These are phyloP conservation scores for Bunonema sp. DNA, from an alignment of 2,888 invertebrate species.

Conservation along the genomic window DNA sequence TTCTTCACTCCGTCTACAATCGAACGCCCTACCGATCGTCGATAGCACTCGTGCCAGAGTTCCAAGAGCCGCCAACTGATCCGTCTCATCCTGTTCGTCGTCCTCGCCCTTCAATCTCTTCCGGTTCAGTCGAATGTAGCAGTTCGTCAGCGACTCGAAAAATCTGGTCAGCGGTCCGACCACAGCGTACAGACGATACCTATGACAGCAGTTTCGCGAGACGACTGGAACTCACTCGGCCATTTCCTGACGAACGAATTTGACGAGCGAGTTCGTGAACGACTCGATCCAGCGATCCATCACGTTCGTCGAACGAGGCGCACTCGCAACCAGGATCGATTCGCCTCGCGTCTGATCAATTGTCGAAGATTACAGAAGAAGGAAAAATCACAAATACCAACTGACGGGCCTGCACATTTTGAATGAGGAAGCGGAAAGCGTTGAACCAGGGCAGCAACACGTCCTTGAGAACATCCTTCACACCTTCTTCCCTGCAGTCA, in stretches of 20 bases:
- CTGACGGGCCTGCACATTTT: slow-evolving; percentile 79
- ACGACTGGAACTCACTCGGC: slow-evolving; percentile 38
- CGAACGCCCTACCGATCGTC: background rate
- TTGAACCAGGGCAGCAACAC: slow-evolving; percentile 84
- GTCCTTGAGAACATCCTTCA: slow-evolving; percentile 83
- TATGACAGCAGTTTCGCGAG: no score
- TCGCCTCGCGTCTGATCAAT: background rate
- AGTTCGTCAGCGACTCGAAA: slow-evolving; percentile 91
- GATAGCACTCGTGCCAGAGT: background rate
- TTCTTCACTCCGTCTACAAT: background rate
- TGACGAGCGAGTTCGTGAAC: slow-evolving; percentile 77
- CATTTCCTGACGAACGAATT: slow-evolving; percentile 81
- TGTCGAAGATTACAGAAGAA: background rate
- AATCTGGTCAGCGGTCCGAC: slow-evolving; percentile 81
- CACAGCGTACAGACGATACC: slow-evolving; percentile 83
- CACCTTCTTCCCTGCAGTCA: slow-evolving; percentile 80
- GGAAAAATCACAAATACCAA: no score
- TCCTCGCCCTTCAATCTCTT: slow-evolving; percentile 62
- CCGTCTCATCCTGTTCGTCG: background rate
- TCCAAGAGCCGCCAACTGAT: background rate
- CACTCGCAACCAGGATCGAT: no score
- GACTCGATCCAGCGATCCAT: slow-evolving; percentile 96
- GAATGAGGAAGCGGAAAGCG: slow-evolving; percentile 68
- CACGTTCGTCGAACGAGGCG: slow-evolving; percentile 59
- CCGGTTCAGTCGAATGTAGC: slow-evolving; percentile 94